Conservation (phyloP, 37 sponge, comb jelly and placozoan species). For the Aphrocallistes beatrix region DNA sequence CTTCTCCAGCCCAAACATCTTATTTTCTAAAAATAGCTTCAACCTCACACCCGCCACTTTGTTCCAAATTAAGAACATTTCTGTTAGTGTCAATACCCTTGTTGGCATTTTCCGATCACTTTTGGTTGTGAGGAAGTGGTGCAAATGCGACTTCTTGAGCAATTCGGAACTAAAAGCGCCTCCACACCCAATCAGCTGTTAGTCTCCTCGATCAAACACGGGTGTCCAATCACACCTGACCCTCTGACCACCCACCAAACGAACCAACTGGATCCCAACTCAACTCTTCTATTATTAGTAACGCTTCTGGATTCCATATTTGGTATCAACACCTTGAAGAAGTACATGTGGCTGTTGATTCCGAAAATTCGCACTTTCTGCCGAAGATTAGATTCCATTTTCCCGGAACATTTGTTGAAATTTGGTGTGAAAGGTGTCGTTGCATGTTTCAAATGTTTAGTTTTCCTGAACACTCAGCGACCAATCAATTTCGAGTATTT, state of each 20-base stretch:
- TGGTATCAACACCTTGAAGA: neutral
- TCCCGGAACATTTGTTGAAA: neutral
- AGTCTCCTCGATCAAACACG: neutral
- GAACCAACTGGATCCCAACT: neutral
- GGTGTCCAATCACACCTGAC: neutral
- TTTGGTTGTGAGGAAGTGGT: neutral
- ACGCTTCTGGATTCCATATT: neutral
- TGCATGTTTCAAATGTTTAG: neutral
- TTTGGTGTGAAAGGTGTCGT: neutral
- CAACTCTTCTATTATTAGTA: neutral
- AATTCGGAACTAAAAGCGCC: neutral
- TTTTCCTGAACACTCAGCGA: neutral
- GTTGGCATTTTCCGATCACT: neutral
- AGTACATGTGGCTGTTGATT: slow-evolving; percentile 13
- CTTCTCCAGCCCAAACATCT: neutral
- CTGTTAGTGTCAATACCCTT: neutral
- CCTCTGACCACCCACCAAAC: neutral
- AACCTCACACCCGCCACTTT: neutral
- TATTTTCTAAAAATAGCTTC: slow-evolving; percentile 8
- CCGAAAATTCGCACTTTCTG: neutral
- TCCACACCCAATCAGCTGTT: neutral
- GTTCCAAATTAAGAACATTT: neutral
- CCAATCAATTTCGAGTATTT: neutral
- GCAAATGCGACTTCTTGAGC: neutral
- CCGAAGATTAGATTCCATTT: neutral